Evolutionary conservation across 2,797 vertebrate species (phyloP).

Genomic region (Brotogeris chrysoptera): DNA sequence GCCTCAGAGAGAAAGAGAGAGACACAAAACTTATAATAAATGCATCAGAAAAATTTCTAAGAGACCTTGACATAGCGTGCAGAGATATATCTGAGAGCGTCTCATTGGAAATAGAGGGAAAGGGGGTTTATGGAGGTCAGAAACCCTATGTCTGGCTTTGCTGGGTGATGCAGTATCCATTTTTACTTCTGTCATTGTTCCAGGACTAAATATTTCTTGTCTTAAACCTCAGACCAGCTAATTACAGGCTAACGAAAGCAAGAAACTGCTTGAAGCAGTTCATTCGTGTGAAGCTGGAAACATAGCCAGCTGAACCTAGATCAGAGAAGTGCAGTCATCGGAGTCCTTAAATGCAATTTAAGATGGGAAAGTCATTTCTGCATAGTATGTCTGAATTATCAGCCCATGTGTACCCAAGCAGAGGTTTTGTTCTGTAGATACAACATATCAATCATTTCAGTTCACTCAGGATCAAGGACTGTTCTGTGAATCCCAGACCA

Average conservation of each 20-base stretch:
- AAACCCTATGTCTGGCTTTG: slow-evolving; percentile 26
- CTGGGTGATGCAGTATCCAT: slow-evolving; percentile 17
- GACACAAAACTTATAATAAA: neutral
- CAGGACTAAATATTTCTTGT: slow-evolving; percentile 24
- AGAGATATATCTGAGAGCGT: slow-evolving; percentile 29
- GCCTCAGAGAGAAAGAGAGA: neutral
- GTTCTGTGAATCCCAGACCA: neutral
- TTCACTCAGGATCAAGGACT: slow-evolving; percentile 23
- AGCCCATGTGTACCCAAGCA: neutral
- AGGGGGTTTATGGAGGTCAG: slow-evolving; percentile 46
- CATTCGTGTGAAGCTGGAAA: neutral
- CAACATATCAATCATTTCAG: neutral
- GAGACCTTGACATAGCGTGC: slow-evolving; percentile 20
- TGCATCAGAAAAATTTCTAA: slow-evolving; percentile 23
- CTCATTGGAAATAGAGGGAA: slow-evolving; percentile 36
- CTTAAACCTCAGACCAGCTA: neutral
- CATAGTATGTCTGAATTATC: fast-evolving
- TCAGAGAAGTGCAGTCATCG: neutral
- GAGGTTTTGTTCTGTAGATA: neutral
- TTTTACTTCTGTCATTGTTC: slow-evolving; percentile 43
- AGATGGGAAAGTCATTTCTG: neutral
- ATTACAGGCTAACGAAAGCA: neutral
- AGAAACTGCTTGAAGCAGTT: neutral
- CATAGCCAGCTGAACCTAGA: neutral
- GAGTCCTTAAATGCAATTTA: neutral